These are phyloP conservation scores for Octonoba sinensis DNA, from an alignment of 2,888 invertebrate species.

Conservation along the genomic window DNA sequence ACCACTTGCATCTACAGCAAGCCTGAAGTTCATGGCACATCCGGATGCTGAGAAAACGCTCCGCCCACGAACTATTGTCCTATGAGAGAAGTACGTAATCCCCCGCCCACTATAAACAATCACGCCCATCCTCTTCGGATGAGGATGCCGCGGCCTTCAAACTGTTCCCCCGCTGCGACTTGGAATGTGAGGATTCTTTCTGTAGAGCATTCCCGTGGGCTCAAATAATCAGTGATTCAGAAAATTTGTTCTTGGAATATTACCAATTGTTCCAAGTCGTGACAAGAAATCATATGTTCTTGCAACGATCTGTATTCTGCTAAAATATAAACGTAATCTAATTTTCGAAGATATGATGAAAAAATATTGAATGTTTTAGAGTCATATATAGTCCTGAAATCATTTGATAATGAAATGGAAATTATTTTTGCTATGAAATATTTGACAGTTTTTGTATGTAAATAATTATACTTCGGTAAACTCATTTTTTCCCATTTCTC, in stretches of 20 bases:
- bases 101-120: slow-evolving; percentile 18
- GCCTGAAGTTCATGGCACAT: slow-evolving; percentile 16
- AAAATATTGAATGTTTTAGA: too few relatives aligned
- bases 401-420: too few relatives aligned
- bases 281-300: neutral
- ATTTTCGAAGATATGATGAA: too few relatives aligned
- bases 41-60: slow-evolving; percentile 19
- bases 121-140: slow-evolving; percentile 43
- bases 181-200: slow-evolving; percentile 33
- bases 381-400: too few relatives aligned
- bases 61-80: slow-evolving; percentile 30
- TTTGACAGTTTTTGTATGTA: too few relatives aligned
- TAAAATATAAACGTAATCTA: neutral
- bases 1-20: slow-evolving; percentile 32
- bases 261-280: neutral
- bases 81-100: slow-evolving; percentile 25
- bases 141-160: slow-evolving; percentile 55
- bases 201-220: slow-evolving; percentile 27
- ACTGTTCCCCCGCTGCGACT: slow-evolving; percentile 15
- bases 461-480: too few relatives aligned
- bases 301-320: neutral
- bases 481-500: too few relatives aligned
- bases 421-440: too few relatives aligned
- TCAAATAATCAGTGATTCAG: neutral
- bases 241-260: too few relatives aligned